phyloP scores from a whole-genome alignment of 2,113 vertebrate species.

The Hippocampus barbouri region DNA sequence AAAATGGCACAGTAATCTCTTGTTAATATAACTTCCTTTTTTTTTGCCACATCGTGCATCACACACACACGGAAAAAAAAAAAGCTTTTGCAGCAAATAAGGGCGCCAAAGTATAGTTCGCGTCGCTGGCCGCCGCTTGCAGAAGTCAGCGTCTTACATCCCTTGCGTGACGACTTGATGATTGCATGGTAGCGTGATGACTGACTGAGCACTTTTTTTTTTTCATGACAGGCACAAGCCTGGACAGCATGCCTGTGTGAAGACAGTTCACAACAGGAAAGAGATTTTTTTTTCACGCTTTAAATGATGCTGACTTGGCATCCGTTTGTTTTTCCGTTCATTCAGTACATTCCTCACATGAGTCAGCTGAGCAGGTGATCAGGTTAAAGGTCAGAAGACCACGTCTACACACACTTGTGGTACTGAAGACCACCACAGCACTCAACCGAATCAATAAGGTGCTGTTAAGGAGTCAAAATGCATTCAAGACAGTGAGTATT shows the following conservation, averaged over 20 bases:
- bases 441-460: neutral
- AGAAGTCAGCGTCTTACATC: neutral
- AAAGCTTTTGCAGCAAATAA: neutral
- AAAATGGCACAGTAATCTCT: neutral
- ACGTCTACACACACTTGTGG: neutral
- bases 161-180: neutral
- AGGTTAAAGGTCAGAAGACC: conserved; percentile 7
- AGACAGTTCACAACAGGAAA: neutral
- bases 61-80: neutral
- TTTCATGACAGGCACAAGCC: neutral
- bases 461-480: no score
- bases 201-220: neutral
- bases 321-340: neutral
- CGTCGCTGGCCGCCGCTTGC: neutral
- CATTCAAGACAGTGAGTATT: no score
- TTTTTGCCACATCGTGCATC: neutral
- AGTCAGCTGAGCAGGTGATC: conserved; percentile 6
- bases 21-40: no score
- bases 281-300: neutral
- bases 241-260: neutral
- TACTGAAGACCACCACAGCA: neutral
- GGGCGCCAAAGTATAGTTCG: neutral
- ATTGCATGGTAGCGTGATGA: neutral
- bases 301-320: neutral
- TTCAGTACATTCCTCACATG: neutral